Conservation (phyloP, 2,888 invertebrate species). For the Protonemura montana region DNA sequence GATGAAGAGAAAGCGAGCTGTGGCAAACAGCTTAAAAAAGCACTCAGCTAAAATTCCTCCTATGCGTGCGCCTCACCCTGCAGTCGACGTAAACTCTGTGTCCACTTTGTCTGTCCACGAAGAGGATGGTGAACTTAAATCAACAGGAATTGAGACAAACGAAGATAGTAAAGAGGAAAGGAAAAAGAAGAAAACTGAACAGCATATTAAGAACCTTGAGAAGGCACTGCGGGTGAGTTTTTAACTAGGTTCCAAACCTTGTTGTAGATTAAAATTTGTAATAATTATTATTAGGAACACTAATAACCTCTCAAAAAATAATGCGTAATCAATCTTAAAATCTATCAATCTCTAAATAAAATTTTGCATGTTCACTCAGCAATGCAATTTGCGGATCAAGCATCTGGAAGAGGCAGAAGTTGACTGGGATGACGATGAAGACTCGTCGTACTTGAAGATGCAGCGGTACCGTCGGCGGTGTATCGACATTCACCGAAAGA, state of each 20-base stretch:
- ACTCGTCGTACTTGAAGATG: slow-evolving; percentile 75
- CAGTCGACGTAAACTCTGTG: no score
- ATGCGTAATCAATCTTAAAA: no score
- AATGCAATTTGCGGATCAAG: slow-evolving; percentile 71
- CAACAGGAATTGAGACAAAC: neutral
- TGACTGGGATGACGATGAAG: slow-evolving; percentile 75
- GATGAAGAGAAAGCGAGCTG: neutral
- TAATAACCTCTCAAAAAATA: no score
- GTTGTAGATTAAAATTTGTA: no score
- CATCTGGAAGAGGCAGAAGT: slow-evolving; percentile 74
- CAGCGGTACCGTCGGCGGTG: slow-evolving; percentile 63
- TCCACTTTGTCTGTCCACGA: no score
- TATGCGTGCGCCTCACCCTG: neutral
- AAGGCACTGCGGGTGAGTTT: neutral
- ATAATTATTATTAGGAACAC: no score
- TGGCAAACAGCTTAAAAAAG: neutral
- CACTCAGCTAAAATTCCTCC: neutral
- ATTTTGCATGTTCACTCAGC: slow-evolving; percentile 55
- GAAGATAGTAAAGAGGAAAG: neutral
- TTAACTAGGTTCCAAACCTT: no score
- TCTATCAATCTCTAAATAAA: no score
- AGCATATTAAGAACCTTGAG: neutral
- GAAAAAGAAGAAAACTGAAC: neutral
- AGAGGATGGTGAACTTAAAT: no score
- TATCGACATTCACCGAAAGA: slow-evolving; percentile 34